Evolutionary conservation across 2,888 invertebrate genomes (phyloP), one percentile per base, ranked within the genome.

Genomic region (Zygaena filipendulae): DNA sequence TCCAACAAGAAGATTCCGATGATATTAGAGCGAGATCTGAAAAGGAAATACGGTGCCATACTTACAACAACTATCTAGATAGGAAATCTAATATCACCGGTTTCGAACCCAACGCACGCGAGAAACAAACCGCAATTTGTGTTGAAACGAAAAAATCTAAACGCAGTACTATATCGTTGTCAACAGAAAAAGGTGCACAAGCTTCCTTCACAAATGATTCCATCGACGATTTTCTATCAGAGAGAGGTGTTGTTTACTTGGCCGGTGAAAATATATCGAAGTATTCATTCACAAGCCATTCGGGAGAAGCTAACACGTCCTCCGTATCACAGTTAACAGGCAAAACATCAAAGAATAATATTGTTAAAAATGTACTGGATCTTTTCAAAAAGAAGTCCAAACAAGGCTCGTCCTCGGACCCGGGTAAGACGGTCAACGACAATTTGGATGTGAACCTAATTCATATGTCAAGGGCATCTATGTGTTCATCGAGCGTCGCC

Each of bases 151-250:
- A 21, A 4, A 47, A 37, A 11, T 38, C 34, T 2, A 46, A 42
- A 23, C 35, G 32, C 13, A 36, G 26, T 1, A 38, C 49, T 1
- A 23, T 38, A 2, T 54, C 57, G 1, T n/a, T 45, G 3, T 59
- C 63, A 0, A 57, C 53, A 3, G 64, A 64, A 8, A 68, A 67
- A 36, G 59, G 52, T 0, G 68, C 67, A 0, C 74, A 75, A 30
- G 67, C 60, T 0, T 51, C 36, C 4, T 69, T 77, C 22, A 58
- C 72, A 0, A 71, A 74, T 11, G 75, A 77, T 30, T 70, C 71
- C 0, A 54, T 74, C 3, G 77, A 77, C 8, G 74, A 75, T 23
- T 63, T 59, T 9, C 29, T 77, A 7, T 69, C 68, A 0, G 67
- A 74, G 40, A 43, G 62, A 12, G 67, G 70, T 0, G 44, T 67